phyloP scores from a whole-genome alignment of 2,797 vertebrate species.

The Potorous gilbertii region DNA sequence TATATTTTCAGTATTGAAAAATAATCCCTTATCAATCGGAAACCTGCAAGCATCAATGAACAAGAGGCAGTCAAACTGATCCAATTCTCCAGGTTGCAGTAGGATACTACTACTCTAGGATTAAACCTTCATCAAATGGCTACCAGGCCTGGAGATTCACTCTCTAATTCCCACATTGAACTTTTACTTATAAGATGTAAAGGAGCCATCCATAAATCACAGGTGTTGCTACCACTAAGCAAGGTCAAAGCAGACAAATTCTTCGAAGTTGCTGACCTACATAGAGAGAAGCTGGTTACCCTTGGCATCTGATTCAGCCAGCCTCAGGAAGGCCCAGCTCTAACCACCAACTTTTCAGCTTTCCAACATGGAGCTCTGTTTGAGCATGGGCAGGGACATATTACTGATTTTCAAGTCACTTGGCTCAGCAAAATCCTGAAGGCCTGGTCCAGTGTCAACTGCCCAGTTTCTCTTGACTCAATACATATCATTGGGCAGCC shows the following conservation, averaged over 20 bases:
- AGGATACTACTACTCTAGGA: slow-evolving; percentile 72
- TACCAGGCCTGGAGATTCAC: slow-evolving; percentile 73
- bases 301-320: background rate
- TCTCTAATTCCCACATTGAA: slow-evolving; percentile 48
- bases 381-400: background rate
- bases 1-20: background rate
- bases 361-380: slow-evolving; percentile 35
- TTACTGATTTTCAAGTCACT: slow-evolving; percentile 26
- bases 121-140: slow-evolving; percentile 76
- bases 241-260: background rate
- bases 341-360: slow-evolving; percentile 66
- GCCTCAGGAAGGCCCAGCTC: slow-evolving; percentile 61
- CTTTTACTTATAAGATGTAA: background rate
- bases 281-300: background rate
- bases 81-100: background rate
- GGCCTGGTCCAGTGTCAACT: background rate
- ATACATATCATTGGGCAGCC: slow-evolving; percentile 22
- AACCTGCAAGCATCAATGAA: background rate
- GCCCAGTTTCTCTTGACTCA: background rate
- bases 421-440: slow-evolving; percentile 4
- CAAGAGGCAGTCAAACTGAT: background rate
- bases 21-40: background rate
- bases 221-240: background rate
- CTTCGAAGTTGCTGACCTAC: slow-evolving; percentile 31
- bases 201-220: background rate